These are phyloP conservation scores for Stictocephala bisonia DNA, from an alignment of 2,888 invertebrate species.

Conservation along the genomic window DNA sequence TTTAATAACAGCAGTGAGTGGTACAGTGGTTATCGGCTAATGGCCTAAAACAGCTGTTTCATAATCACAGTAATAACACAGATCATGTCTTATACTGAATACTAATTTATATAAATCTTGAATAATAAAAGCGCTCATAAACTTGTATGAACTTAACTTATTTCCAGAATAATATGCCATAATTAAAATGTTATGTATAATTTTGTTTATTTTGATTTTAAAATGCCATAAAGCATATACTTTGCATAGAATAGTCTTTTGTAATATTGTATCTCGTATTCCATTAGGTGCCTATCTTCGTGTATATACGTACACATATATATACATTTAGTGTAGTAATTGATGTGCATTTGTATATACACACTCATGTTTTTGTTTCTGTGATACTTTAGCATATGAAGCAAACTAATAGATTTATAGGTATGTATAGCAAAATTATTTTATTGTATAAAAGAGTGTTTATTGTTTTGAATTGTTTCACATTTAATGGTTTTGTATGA, in stretches of 20 bases:
- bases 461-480: conserved; percentile 34
- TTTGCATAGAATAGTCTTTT: conserved; percentile 15
- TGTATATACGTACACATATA: conserved; percentile 3
- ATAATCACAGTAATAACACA: too few species aligned
- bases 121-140: too few species aligned
- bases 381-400: conserved; percentile 26
- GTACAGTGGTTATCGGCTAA: too few species aligned
- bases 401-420: conserved; percentile 7
- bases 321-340: too few species aligned
- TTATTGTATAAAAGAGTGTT: conserved; percentile 16
- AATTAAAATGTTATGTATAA: neutral
- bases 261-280: conserved; percentile 3
- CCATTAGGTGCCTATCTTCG: conserved; percentile 26
- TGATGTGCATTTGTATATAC: conserved; percentile 40
- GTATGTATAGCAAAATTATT: conserved; percentile 34
- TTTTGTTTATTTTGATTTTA: conserved; percentile 24
- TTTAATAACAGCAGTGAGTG: too few species aligned
- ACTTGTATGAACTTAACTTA: too few species aligned
- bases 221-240: conserved; percentile 23
- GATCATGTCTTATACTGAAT: too few species aligned
- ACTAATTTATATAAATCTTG: too few species aligned
- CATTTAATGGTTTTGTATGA: conserved; percentile 36
- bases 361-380: conserved; percentile 34
- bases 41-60: too few species aligned
- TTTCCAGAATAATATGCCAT: too few species aligned